These are phyloP conservation scores for Alauda arvensis DNA, from an alignment of 2,797 vertebrate species.

Conservation along the genomic window DNA sequence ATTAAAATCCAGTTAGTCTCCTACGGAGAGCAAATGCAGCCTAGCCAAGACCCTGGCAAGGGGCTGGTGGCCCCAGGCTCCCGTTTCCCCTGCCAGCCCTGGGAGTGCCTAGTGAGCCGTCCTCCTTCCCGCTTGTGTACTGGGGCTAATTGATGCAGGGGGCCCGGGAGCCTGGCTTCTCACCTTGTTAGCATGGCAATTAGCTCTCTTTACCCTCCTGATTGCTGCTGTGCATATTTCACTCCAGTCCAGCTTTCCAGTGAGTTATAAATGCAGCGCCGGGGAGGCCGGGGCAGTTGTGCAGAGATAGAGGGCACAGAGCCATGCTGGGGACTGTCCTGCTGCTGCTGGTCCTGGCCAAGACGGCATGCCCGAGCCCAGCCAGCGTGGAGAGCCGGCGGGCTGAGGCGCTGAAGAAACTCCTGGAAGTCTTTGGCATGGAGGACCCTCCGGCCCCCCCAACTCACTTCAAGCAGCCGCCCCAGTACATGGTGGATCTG, in stretches of 20 bases:
- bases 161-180: slow-evolving; percentile 63
- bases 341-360: slow-evolving; percentile 45
- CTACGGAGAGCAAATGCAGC: slow-evolving; percentile 58
- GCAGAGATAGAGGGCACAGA: slow-evolving; percentile 20
- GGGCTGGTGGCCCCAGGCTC: neutral
- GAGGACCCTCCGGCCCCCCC: slow-evolving; percentile 79
- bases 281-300: neutral
- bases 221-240: slow-evolving; percentile 85
- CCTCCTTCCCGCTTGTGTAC: slow-evolving; percentile 55
- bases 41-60: neutral
- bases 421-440: slow-evolving; percentile 90
- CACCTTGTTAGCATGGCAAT: slow-evolving; percentile 87
- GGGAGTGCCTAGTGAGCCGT: neutral
- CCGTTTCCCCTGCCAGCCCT: neutral
- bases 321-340: slow-evolving; percentile 63
- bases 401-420: slow-evolving; percentile 81
- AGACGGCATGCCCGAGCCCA: neutral
- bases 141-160: slow-evolving; percentile 50
- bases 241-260: slow-evolving; percentile 74
- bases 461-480: slow-evolving; percentile 76
- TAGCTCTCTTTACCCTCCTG: slow-evolving; percentile 82
- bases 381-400: slow-evolving; percentile 58
- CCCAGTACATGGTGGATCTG: slow-evolving; percentile 92
- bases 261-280: slow-evolving; percentile 12
- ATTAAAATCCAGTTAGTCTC: slow-evolving; percentile 71